Evolutionary conservation across 2,797 vertebrate species (phyloP).

Genomic region (Cheirogaleus major): DNA sequence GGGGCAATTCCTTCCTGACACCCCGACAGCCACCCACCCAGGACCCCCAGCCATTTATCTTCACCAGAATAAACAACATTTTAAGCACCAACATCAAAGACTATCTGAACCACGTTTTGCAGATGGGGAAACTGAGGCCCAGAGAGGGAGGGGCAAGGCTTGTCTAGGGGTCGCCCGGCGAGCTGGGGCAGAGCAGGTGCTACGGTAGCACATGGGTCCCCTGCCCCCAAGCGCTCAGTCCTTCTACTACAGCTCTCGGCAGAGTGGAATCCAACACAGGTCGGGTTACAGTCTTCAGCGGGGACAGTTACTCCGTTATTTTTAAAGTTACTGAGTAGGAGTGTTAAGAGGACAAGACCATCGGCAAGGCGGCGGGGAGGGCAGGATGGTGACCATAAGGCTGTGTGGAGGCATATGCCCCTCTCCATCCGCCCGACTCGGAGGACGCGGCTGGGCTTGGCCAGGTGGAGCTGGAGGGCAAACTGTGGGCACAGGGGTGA

Average conservation of each 20-base stretch:
- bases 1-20: background rate
- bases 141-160: background rate
- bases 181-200: background rate
- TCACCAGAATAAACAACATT: background rate
- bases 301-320: background rate
- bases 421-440: background rate
- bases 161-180: background rate
- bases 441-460: background rate
- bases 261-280: background rate
- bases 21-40: background rate
- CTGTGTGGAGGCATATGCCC: background rate
- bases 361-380: background rate
- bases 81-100: background rate
- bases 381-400: accelerated
- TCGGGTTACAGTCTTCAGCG: background rate
- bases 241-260: background rate
- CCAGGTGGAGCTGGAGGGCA: slow-evolving; percentile 43
- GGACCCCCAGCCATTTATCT: background rate
- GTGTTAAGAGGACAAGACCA: background rate
- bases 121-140: background rate
- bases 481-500: background rate
- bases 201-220: background rate
- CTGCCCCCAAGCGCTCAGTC: background rate
- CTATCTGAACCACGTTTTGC: background rate
- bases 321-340: background rate